Evolutionary conservation across 2,797 vertebrate genomes (phyloP).

Genomic region (Macrochelys suwanniensis): DNA sequence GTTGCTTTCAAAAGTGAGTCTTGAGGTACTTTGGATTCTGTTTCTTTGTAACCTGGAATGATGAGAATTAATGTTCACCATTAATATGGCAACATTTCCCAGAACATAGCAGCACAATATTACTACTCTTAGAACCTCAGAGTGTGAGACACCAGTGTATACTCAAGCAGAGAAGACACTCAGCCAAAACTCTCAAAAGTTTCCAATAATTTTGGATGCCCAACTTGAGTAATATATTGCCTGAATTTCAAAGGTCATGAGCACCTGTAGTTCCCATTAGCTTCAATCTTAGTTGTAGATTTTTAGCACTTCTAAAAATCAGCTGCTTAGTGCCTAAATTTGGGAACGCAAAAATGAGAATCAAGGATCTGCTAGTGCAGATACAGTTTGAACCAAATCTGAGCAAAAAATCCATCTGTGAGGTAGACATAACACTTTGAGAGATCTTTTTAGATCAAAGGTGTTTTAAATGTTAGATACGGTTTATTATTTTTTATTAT

Average conservation of each 20-base stretch:
- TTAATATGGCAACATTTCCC: background rate
- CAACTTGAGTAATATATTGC: background rate
- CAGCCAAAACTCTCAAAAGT: background rate
- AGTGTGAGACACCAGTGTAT: background rate
- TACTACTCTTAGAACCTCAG: background rate
- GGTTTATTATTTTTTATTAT: constrained; percentile 23
- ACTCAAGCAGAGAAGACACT: background rate
- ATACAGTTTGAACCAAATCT: background rate
- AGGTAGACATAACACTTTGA: background rate
- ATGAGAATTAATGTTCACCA: background rate
- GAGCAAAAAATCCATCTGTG: background rate
- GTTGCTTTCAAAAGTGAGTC: background rate
- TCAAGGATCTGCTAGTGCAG: background rate
- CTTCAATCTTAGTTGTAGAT: accelerated
- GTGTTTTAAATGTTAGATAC: background rate
- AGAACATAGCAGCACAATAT: background rate
- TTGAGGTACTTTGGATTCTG: background rate
- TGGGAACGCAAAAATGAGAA: background rate
- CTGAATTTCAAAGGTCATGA: background rate
- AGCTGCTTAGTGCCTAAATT: background rate
- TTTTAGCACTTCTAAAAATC: background rate
- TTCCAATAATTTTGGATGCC: background rate
- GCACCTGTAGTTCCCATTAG: background rate
- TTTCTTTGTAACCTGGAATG: background rate
- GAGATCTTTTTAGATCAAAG: background rate